phyloP scores from a whole-genome alignment of 2,797 vertebrate species.

The Menidia menidia region DNA sequence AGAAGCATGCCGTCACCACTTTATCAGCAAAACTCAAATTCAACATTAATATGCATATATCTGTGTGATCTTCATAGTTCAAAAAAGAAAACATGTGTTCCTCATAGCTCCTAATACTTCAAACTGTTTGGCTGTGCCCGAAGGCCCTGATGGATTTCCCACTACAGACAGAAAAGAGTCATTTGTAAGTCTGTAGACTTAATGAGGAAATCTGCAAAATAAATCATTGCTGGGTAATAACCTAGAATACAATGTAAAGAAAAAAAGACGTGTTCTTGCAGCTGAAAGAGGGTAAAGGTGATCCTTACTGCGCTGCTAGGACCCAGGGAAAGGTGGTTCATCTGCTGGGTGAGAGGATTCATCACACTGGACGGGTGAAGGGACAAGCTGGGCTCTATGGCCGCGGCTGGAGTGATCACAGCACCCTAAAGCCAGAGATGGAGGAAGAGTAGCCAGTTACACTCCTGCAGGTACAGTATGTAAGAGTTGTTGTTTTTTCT shows the following conservation, averaged over 20 bases:
- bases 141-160: background rate
- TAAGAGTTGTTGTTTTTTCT: background rate
- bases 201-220: background rate
- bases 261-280: background rate
- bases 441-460: constrained; percentile 8
- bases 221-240: constrained; percentile 6
- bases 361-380: constrained; percentile 97
- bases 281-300: background rate
- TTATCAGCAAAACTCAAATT: background rate
- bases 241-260: background rate
- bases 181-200: background rate
- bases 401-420: constrained; percentile 91
- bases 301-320: constrained; percentile 94
- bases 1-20: background rate
- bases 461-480: constrained; percentile 4
- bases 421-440: constrained; percentile 86
- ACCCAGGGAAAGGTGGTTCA: constrained; percentile 98
- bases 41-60: background rate
- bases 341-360: constrained; percentile 97
- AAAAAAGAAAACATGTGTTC: background rate
- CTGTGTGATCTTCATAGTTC: background rate
- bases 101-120: background rate
- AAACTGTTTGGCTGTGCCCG: background rate
- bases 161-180: background rate
- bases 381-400: constrained; percentile 98